These are phyloP conservation scores for Rhabdornis inornatus DNA, from an alignment of 2,113 vertebrate genomes.

Conservation along the genomic window DNA sequence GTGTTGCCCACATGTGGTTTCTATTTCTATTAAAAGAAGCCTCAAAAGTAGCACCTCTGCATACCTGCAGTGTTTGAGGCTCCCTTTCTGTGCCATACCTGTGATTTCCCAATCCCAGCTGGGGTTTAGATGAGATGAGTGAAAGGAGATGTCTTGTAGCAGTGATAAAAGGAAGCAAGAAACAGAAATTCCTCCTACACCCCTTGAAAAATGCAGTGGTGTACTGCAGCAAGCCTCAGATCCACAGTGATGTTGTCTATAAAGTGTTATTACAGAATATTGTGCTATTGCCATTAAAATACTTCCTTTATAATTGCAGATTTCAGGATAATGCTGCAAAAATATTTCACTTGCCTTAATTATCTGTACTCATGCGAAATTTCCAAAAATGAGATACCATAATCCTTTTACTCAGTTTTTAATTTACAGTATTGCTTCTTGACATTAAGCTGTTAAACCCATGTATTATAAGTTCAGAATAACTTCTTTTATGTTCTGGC, in stretches of 20 bases:
- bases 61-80: neutral
- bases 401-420: slow-evolving; percentile 48
- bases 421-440: slow-evolving; percentile 46
- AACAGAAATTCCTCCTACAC: neutral
- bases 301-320: neutral
- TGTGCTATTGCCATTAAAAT: neutral
- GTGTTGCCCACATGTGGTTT: neutral
- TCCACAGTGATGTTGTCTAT: neutral
- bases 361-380: neutral
- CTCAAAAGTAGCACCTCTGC: neutral
- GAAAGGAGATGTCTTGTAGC: neutral
- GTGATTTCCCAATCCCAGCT: neutral
- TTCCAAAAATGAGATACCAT: neutral
- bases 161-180: neutral
- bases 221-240: neutral
- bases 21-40: neutral
- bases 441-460: slow-evolving; percentile 57
- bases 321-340: neutral
- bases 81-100: neutral
- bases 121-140: neutral
- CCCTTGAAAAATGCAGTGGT: neutral
- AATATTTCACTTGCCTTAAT: neutral
- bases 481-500: slow-evolving; percentile 52
- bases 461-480: slow-evolving; percentile 54
- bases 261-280: neutral